These are phyloP conservation scores for Heterotilapia buettikoferi DNA, from an alignment of 2,113 vertebrate species.

Conservation along the genomic window DNA sequence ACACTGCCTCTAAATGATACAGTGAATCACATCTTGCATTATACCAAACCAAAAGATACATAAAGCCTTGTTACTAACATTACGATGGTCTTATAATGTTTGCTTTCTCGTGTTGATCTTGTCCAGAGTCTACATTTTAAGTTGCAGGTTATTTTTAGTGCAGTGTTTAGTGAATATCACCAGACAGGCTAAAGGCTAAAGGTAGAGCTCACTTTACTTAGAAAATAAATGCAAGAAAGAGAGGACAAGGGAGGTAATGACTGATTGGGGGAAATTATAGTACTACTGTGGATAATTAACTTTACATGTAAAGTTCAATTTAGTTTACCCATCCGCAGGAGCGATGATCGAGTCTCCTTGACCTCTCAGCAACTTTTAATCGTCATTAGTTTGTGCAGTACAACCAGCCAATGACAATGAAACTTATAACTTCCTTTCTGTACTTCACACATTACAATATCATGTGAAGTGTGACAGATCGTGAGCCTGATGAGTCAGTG, in stretches of 20 bases:
- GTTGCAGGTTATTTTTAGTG: neutral
- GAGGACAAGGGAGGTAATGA: neutral
- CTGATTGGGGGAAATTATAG: neutral
- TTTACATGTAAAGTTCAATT: neutral
- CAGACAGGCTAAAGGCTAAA: neutral
- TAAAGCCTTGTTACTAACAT: neutral
- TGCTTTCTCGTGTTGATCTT: neutral
- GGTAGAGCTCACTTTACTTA: neutral
- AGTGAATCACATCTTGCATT: neutral
- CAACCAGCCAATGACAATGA: neutral
- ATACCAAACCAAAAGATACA: neutral
- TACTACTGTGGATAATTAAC: neutral
- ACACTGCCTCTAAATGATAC: neutral
- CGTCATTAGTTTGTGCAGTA: neutral
- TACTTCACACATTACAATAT: neutral
- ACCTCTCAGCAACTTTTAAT: neutral
- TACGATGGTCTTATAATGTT: constrained; percentile 2
- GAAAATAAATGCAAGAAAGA: neutral
- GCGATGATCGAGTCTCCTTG: neutral
- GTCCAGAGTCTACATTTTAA: neutral
- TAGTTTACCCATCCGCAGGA: neutral
- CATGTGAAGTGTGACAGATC: neutral
- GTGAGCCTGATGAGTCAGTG: neutral
- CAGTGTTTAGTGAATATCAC: neutral
- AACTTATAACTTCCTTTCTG: neutral